Evolutionary conservation across 2,113 vertebrate species (phyloP).

Genomic region (Mobula birostris): DNA sequence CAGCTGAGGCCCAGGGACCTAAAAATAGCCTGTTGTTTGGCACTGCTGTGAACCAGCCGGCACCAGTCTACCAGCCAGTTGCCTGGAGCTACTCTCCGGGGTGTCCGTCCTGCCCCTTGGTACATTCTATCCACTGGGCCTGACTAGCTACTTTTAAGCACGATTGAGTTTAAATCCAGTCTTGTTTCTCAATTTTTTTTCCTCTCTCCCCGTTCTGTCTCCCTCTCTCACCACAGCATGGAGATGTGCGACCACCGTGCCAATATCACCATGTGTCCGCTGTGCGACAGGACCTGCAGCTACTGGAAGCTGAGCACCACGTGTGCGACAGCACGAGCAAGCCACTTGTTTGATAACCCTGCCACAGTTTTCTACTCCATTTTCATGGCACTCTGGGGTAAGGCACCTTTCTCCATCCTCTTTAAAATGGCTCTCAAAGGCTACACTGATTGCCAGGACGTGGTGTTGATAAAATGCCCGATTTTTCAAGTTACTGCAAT

Average conservation of each 20-base stretch:
- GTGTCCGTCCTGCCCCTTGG: neutral
- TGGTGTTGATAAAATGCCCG: no score
- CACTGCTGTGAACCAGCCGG: neutral
- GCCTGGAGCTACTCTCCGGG: neutral
- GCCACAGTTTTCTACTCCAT: constrained; percentile 95
- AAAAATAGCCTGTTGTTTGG: neutral
- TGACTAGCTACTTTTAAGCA: neutral
- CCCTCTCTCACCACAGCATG: constrained; percentile 63
- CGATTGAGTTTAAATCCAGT: neutral
- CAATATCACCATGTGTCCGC: constrained; percentile 96
- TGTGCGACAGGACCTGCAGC: constrained; percentile 84
- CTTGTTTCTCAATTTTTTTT: neutral
- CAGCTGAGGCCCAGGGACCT: neutral
- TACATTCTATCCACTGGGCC: no score
- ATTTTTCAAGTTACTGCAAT: neutral
- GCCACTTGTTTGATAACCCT: constrained; percentile 93
- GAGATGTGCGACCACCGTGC: constrained; percentile 87
- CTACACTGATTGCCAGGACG: neutral
- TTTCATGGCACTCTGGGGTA: constrained; percentile 98
- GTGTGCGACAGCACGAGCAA: constrained; percentile 85
- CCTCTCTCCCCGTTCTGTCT: neutral
- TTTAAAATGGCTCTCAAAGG: neutral
- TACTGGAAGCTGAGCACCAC: constrained; percentile 90
- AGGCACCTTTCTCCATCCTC: constrained; percentile 41
- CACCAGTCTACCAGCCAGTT: neutral